These are phyloP conservation scores for Characodon lateralis DNA, from an alignment of 2,797 vertebrate genomes.

Conservation along the genomic window DNA sequence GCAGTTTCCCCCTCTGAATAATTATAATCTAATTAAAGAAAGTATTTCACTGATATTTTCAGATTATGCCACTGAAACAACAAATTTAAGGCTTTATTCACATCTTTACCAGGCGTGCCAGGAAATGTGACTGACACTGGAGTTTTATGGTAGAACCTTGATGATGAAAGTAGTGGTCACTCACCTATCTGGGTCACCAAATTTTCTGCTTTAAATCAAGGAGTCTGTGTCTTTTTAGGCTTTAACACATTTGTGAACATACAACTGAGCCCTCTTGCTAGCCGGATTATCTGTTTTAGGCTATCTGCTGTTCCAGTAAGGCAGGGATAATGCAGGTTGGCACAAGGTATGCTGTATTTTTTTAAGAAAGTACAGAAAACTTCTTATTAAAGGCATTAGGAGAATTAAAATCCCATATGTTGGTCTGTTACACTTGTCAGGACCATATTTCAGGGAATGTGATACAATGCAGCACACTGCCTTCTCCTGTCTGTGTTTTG, in stretches of 20 bases:
- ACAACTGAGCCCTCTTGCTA: neutral
- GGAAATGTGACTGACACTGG: too few relatives aligned
- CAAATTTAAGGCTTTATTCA: too few relatives aligned
- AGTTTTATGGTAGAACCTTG: too few relatives aligned
- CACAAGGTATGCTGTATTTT: neutral
- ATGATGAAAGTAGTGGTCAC: neutral
- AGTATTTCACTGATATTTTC: neutral
- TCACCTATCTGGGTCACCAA: neutral
- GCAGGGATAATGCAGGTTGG: neutral
- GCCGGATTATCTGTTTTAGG: neutral
- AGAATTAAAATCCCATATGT: neutral
- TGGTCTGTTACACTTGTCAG: neutral
- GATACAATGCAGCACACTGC: too few relatives aligned
- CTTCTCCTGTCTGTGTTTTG: too few relatives aligned
- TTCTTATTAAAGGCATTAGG: neutral
- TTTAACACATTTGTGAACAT: neutral
- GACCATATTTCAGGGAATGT: too few relatives aligned
- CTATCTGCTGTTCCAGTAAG: neutral
- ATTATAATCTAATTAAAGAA: neutral
- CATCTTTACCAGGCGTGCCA: too few relatives aligned
- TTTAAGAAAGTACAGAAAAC: neutral
- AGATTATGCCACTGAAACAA: too few relatives aligned
- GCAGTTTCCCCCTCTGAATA: too few relatives aligned
- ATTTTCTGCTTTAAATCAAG: neutral
- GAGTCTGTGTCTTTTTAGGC: neutral